Percentiles rank a stretch among this genome's conserved stretches.
Evolutionary conservation across 2,113 vertebrate genomes (phyloP).

Genomic region (Eira barbara): DNA sequence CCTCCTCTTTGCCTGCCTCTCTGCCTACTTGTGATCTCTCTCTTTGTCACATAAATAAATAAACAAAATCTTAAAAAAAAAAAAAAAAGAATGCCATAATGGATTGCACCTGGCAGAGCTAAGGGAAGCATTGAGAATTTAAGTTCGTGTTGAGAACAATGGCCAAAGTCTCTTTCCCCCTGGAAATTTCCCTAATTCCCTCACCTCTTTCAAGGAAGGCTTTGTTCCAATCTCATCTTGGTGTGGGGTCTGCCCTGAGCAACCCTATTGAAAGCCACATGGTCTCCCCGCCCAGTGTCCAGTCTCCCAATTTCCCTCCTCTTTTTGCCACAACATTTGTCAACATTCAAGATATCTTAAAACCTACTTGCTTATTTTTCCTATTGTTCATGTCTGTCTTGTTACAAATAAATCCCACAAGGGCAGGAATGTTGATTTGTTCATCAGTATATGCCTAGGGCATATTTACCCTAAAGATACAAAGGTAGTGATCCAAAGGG

Average conservation of each 20-base stretch:
- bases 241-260: background rate
- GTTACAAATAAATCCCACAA: background rate
- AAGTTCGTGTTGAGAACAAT: background rate
- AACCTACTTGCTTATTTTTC: background rate
- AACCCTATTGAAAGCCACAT: background rate
- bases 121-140: background rate
- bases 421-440: background rate
- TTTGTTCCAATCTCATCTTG: background rate
- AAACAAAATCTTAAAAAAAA: too few species aligned
- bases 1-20: too few species aligned
- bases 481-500: too few species aligned
- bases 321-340: background rate
- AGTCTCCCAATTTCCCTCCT: background rate
- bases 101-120: background rate
- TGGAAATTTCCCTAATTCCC: background rate
- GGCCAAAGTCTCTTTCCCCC: background rate
- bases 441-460: background rate
- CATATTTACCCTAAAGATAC: too few species aligned
- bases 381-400: background rate
- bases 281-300: background rate
- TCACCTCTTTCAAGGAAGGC: background rate
- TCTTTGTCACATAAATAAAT: too few species aligned
- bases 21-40: too few species aligned
- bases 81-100: background rate
- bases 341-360: background rate